Evolutionary conservation across 2,113 vertebrate genomes (phyloP).

Genomic region (Odobenus rosmarus): DNA sequence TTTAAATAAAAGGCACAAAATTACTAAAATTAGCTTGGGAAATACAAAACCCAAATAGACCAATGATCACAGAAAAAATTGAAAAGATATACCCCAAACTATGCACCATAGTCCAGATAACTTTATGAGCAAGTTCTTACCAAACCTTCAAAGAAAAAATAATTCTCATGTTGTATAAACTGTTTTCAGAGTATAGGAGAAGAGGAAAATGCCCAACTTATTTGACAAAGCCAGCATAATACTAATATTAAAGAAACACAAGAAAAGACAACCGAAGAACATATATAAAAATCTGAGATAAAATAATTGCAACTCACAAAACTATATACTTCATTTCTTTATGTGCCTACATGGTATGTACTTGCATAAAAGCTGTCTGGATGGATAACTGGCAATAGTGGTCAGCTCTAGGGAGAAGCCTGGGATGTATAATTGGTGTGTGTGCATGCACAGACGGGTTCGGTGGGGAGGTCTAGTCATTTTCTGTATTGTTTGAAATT

Average conservation of each 20-base stretch:
- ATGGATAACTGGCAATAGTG: neutral
- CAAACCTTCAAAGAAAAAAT: neutral
- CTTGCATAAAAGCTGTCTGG: no score
- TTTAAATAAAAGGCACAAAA: neutral
- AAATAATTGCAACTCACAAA: neutral
- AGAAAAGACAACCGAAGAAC: neutral
- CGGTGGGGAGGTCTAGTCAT: neutral
- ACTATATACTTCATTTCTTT: neutral
- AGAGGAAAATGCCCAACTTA: neutral
- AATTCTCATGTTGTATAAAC: neutral
- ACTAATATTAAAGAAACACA: neutral
- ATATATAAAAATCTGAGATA: neutral
- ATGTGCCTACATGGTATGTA: neutral
- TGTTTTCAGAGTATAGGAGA: neutral
- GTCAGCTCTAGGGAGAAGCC: neutral
- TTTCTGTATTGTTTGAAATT: neutral
- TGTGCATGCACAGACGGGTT: fast-evolving
- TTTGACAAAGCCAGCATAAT: neutral
- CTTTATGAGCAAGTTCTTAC: neutral
- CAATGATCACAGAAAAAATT: neutral
- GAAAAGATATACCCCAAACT: neutral
- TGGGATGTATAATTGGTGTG: neutral
- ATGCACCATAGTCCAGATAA: neutral
- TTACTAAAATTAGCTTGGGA: neutral
- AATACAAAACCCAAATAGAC: neutral